phyloP scores from a whole-genome alignment of 1,140 invertebrate species.

The Drusus annulatus region DNA sequence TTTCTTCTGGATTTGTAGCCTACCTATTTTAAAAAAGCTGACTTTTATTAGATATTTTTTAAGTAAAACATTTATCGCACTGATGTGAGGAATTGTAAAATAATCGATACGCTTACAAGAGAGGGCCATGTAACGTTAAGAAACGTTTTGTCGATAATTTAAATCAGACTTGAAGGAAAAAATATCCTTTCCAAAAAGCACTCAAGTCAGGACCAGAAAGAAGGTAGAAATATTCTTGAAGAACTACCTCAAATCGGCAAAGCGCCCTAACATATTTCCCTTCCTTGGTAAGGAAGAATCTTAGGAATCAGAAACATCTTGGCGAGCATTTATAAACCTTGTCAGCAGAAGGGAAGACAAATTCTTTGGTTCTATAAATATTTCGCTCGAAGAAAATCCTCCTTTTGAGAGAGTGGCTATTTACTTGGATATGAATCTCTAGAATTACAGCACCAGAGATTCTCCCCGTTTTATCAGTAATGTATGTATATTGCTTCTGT shows the following conservation, averaged over 20 bases:
- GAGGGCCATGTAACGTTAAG: background rate
- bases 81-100: no score
- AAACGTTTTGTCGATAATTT: constrained; percentile 14
- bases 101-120: background rate
- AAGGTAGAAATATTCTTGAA: constrained; percentile 24
- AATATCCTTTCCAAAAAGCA: background rate
- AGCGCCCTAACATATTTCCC: constrained; percentile 23
- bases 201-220: background rate
- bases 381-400: background rate
- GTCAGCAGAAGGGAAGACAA: background rate
- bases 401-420: background rate
- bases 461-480: constrained; percentile 57
- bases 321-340: background rate
- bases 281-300: background rate
- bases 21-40: no score
- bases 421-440: constrained; percentile 11
- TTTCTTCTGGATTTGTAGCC: no score
- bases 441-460: constrained; percentile 35
- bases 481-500: constrained; percentile 59
- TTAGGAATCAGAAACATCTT: background rate
- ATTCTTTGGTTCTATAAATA: background rate
- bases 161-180: background rate
- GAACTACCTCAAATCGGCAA: background rate
- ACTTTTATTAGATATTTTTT: no score
- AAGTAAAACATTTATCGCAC: no score